Conservation (phyloP, 2,113 vertebrate species). For the Leptobrachium ailaonicum region DNA sequence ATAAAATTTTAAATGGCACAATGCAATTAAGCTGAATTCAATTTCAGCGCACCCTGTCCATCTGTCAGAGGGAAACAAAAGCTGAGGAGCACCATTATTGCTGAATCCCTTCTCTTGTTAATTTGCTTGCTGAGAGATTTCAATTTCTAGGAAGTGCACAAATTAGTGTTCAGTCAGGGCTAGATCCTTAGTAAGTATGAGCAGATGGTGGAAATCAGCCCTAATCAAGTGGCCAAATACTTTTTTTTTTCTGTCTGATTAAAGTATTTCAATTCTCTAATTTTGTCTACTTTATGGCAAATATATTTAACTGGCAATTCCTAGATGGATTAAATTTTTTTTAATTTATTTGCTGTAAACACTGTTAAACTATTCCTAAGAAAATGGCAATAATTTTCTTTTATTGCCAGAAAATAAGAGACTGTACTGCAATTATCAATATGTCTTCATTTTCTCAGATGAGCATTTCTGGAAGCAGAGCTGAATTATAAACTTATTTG, state of each 20-base stretch:
- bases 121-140: slow-evolving; percentile 96
- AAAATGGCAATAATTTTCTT: too few relatives aligned
- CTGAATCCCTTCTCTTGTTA: slow-evolving; percentile 93
- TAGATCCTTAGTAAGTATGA: slow-evolving; percentile 89
- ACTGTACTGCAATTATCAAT: too few relatives aligned
- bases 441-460: too few relatives aligned
- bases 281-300: slow-evolving; percentile 75
- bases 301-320: slow-evolving; percentile 68
- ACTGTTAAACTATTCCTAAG: too few relatives aligned
- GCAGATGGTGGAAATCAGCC: slow-evolving; percentile 93
- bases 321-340: slow-evolving; percentile 11
- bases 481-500: too few relatives aligned
- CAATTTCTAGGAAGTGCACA: slow-evolving; percentile 89
- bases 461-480: too few relatives aligned
- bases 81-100: slow-evolving; percentile 92
- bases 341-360: too few relatives aligned
- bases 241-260: slow-evolving; percentile 80
- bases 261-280: slow-evolving; percentile 84
- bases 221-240: slow-evolving; percentile 87
- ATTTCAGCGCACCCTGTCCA: slow-evolving; percentile 98
- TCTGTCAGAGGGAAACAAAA: slow-evolving; percentile 98
- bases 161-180: slow-evolving; percentile 89
- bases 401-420: too few relatives aligned
- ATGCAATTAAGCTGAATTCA: slow-evolving; percentile 99
- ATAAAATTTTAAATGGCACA: slow-evolving; percentile 98